Evolutionary conservation across 2,113 vertebrate species (phyloP).

Genomic region (Nothocercus nigrocapillus): DNA sequence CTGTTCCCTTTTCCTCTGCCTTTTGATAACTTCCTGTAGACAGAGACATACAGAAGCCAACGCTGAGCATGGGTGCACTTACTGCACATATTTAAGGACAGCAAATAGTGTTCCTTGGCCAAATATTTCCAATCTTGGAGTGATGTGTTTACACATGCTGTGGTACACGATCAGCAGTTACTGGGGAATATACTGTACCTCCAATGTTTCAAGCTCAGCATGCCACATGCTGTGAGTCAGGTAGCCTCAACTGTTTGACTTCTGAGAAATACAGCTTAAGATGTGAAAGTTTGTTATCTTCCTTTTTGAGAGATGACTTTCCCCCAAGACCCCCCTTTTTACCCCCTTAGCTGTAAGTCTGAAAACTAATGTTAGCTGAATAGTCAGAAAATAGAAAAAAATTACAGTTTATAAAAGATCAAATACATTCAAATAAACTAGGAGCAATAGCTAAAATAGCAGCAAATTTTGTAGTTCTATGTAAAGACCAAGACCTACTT

Average conservation of each 20-base stretch:
- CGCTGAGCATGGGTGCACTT: not conserved
- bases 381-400: not conserved
- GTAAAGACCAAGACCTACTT: not conserved
- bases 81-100: not conserved
- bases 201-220: not conserved
- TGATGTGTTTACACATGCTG: constrained; percentile 40
- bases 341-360: not conserved
- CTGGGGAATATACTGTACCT: not conserved
- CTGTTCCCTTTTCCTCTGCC: not conserved
- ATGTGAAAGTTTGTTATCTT: not conserved
- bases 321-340: not conserved
- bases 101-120: not conserved
- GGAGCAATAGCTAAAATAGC: not conserved
- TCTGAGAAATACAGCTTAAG: not conserved
- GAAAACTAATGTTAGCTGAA: not conserved
- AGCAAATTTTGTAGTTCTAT: not conserved
- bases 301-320: not conserved
- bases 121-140: constrained; percentile 38
- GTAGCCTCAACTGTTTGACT: constrained; percentile 20
- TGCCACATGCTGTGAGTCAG: not conserved
- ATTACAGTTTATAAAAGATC: not conserved
- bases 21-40: not conserved
- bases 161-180: not conserved
- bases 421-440: not conserved
- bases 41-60: not conserved